Percentiles rank a stretch among this genome's conserved stretches.
phyloP scores from a whole-genome alignment of 2,888 invertebrate species.

The Archips crataeganus region DNA sequence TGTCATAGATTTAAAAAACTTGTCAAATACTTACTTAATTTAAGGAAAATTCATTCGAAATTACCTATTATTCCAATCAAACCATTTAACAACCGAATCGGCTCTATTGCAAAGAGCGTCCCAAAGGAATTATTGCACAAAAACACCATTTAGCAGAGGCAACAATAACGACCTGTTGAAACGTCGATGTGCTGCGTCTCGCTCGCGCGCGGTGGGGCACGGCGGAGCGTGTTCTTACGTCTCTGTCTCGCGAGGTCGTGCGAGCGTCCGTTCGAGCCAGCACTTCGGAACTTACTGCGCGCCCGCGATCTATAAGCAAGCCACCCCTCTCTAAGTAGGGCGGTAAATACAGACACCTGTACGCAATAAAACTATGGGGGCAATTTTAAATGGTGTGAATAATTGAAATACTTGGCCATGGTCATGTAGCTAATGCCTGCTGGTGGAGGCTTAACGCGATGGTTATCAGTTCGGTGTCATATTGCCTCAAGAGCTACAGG shows the following conservation, averaged over 20 bases:
- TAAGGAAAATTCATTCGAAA: background rate
- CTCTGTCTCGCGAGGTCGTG: constrained; percentile 58
- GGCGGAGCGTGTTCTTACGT: constrained; percentile 60
- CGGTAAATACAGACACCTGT: constrained; percentile 82
- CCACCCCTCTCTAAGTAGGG: constrained; percentile 71
- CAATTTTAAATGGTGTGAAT: constrained; percentile 29
- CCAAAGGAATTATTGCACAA: constrained; percentile 75
- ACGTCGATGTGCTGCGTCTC: constrained; percentile 66
- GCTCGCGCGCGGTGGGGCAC: constrained; percentile 57
- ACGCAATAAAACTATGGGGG: constrained; percentile 47
- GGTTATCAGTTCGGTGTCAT: background rate
- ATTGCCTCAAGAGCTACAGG: background rate
- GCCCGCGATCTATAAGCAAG: constrained; percentile 78
- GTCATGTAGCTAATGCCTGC: background rate
- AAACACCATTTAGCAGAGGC: constrained; percentile 79
- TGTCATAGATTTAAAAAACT: background rate
- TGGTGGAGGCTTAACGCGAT: background rate
- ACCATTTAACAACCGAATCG: constrained; percentile 1
- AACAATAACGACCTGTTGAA: constrained; percentile 85
- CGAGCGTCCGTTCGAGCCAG: constrained; percentile 76
- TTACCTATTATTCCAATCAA: background rate
- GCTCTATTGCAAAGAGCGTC: constrained; percentile 40
- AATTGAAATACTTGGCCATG: constrained; percentile 15
- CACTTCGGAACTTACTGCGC: constrained; percentile 76
- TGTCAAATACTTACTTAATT: background rate